A percentile compares a stretch with the other conserved stretches of the same genome.
Evolutionary conservation across 1,140 invertebrate genomes (phyloP).

Genomic region (Diabrotica virgifera): DNA sequence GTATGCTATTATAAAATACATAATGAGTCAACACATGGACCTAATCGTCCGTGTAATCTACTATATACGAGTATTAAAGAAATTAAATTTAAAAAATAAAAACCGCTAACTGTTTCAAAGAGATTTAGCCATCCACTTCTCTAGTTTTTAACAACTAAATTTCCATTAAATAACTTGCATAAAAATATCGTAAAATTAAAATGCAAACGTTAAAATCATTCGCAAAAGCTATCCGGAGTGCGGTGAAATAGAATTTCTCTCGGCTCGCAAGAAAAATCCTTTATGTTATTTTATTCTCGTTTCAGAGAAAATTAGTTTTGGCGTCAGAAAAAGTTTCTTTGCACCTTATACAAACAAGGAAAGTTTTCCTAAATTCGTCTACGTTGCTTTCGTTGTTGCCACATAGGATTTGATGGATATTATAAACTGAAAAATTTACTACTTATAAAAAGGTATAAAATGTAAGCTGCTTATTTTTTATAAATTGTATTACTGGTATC

Average conservation of each 20-base stretch:
- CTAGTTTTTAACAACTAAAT: not conserved
- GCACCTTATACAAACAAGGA: slow-evolving; percentile 8
- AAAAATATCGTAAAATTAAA: slow-evolving; percentile 18
- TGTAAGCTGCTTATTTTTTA: no score
- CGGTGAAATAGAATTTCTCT: slow-evolving; percentile 11
- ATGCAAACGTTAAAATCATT: slow-evolving; percentile 17
- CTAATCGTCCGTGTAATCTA: no score
- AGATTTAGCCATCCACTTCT: no score
- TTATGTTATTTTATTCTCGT: slow-evolving; percentile 13
- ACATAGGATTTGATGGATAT: not conserved
- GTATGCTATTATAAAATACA: no score
- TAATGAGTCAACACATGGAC: no score
- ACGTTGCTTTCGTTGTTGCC: not conserved
- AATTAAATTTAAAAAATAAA: no score
- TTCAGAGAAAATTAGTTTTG: slow-evolving; percentile 13
- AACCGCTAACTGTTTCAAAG: no score
- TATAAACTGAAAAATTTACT: no score
- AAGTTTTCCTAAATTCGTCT: not conserved
- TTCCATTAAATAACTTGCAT: slow-evolving; percentile 12
- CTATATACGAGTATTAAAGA: no score
- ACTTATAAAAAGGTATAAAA: no score
- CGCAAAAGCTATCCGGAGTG: slow-evolving; percentile 6
- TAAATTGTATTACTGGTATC: no score
- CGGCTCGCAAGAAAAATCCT: slow-evolving; percentile 8
- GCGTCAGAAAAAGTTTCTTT: slow-evolving; percentile 6